phyloP scores from a whole-genome alignment of 2,888 invertebrate species.

The Dolichopus griseipennis region DNA sequence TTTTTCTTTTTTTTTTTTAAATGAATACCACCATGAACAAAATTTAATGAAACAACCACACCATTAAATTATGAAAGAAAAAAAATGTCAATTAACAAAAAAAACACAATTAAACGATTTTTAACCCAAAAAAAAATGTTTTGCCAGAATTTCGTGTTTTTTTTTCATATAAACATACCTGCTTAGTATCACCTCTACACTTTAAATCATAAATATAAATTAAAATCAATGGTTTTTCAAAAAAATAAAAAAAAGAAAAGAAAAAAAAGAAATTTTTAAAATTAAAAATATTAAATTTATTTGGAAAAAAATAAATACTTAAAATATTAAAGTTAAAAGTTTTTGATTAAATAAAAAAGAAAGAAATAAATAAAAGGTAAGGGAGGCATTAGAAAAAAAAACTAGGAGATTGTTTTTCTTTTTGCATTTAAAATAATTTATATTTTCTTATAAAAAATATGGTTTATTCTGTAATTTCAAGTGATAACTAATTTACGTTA shows the following conservation, averaged over 20 bases:
- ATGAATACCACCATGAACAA: neutral
- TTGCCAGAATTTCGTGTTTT: neutral
- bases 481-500: too few relatives aligned
- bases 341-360: neutral
- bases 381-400: neutral
- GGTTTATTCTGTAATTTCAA: too few relatives aligned
- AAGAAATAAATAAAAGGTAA: neutral
- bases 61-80: slow-evolving; percentile 18
- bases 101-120: slow-evolving; percentile 9
- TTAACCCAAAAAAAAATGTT: neutral
- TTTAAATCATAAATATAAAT: slow-evolving; percentile 23
- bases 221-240: slow-evolving; percentile 16
- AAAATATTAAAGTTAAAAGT: too few relatives aligned
- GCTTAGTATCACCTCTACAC: slow-evolving; percentile 26
- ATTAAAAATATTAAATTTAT: slow-evolving; percentile 2
- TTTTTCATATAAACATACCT: slow-evolving; percentile 21
- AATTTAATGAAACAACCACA: slow-evolving; percentile 13
- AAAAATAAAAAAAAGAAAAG: slow-evolving; percentile 17
- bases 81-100: neutral
- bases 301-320: neutral
- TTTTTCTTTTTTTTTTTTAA: neutral
- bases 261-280: slow-evolving; percentile 9
- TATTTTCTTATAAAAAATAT: too few relatives aligned
- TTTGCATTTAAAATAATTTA: neutral
- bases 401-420: neutral